A percentile compares a stretch with the other conserved stretches of the same genome.
These are phyloP conservation scores for Volucella bombylans DNA, from an alignment of 2,888 invertebrate species.

Conservation along the genomic window DNA sequence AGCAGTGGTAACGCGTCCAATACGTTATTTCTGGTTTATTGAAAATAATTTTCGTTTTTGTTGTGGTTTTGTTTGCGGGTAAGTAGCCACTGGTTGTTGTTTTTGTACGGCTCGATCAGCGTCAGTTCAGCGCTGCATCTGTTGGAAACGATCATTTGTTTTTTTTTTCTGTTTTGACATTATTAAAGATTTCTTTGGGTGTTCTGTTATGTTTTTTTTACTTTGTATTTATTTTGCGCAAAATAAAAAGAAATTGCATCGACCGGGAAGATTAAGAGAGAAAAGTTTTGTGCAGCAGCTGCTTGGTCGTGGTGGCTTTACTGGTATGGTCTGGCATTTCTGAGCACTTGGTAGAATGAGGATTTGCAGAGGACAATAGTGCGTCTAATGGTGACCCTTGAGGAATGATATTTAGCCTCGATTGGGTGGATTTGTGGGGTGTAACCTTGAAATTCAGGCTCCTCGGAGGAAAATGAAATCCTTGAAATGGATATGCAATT, in stretches of 20 bases:
- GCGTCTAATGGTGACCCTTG: constrained; percentile 79
- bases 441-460: constrained; percentile 71
- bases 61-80: constrained; percentile 45
- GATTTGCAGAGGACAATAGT: constrained; percentile 83
- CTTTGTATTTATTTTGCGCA: constrained; percentile 60
- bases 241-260: constrained; percentile 71
- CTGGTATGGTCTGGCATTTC: constrained; percentile 77
- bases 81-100: constrained; percentile 24
- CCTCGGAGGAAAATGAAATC: constrained; percentile 63
- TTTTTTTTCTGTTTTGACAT: constrained; percentile 59
- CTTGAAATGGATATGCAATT: constrained; percentile 57
- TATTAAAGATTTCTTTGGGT: constrained; percentile 71
- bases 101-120: constrained; percentile 46
- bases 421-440: constrained; percentile 66
- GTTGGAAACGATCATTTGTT: not conserved
- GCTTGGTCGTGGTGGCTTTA: constrained; percentile 76
- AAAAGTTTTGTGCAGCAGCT: constrained; percentile 57
- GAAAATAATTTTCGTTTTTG: constrained; percentile 67
- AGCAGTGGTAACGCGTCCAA: constrained; percentile 22
- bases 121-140: constrained; percentile 27
- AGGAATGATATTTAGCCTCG: constrained; percentile 63
- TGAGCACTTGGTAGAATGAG: constrained; percentile 82
- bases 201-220: constrained; percentile 44
- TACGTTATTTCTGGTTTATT: constrained; percentile 72
- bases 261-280: constrained; percentile 62